Percentiles rank a stretch among this genome's conserved stretches.
These are phyloP conservation scores for Xiphophorus couchianus DNA, from an alignment of 2,113 vertebrate species.

Conservation along the genomic window DNA sequence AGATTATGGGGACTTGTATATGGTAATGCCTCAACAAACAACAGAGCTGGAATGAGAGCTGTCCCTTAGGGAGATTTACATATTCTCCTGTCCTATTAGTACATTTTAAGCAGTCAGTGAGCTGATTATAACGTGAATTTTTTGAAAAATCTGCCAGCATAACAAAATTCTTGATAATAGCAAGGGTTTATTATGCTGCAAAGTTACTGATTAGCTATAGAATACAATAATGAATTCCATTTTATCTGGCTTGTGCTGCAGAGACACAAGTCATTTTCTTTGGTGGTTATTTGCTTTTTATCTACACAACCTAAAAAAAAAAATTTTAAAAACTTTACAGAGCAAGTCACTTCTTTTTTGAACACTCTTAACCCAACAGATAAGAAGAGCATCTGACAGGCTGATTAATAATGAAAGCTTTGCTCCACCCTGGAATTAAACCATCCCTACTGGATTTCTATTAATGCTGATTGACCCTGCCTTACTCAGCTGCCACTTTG, in stretches of 20 bases:
- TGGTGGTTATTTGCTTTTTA: conserved; percentile 20
- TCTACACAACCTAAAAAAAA: conserved; percentile 12
- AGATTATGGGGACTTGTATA: conserved; percentile 67
- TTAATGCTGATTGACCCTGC: conserved; percentile 73
- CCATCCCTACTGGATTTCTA: conserved; percentile 62
- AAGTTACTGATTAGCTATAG: conserved; percentile 18
- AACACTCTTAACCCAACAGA: conserved; percentile 55
- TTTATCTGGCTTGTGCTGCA: neutral
- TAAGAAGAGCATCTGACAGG: conserved; percentile 58
- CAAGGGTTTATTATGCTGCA: conserved; percentile 25
- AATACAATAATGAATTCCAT: conserved; percentile 8
- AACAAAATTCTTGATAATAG: conserved; percentile 19
- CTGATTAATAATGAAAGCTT: conserved; percentile 71
- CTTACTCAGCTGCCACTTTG: conserved; percentile 50
- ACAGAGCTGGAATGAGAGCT: conserved; percentile 57
- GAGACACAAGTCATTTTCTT: neutral
- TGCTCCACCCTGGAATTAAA: conserved; percentile 50
- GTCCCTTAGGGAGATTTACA: conserved; percentile 62
- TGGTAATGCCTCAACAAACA: conserved; percentile 68
- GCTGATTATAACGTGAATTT: conserved; percentile 60
- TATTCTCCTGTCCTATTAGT: conserved; percentile 54
- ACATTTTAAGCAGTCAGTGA: conserved; percentile 56
- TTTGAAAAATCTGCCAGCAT: conserved; percentile 34
- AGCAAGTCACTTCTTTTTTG: conserved; percentile 46
- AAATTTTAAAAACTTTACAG: conserved; percentile 8